Base-by-base conservation (phyloP, 2,888 invertebrate genomes). In the Scaptodrosophila latifasciaeformis region DNA sequence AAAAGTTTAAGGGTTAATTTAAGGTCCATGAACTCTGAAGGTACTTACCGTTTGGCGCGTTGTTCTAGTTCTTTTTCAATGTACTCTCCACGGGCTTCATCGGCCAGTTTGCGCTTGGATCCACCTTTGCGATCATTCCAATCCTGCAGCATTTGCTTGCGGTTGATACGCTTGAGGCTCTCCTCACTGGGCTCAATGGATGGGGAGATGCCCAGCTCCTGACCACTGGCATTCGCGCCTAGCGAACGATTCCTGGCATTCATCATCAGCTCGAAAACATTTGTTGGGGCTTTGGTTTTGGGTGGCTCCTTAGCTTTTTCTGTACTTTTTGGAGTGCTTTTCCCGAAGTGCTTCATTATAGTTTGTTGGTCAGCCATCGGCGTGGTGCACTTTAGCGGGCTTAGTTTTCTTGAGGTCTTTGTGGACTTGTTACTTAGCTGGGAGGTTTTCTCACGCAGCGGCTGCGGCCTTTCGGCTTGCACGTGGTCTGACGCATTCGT, bases 241-340 rank as follows among this genome's bases (percentile, higher is more conserved):
- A 92, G 88, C 43, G 88, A 87, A 80, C 90, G 91, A 76, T 90
- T 89, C 61, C 91, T 87, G 13, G 90, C 90, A 62, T 90, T 90
- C 92, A 92, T 92, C 87, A 92, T 87, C 24, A 92, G 79, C 71
- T 90, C 87, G 82, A 92, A 92, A 29, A 90, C 91, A 88, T 92
- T 87, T 2, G 81, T 66, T 27, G 80, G 59, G 18, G 74, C 66
- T 5, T 67, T 59, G 29, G 4, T 35, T 12, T 24, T 37, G 27
- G 1, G 12, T 13, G 27, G 5, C n/a, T 9, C 27, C 17, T 24
- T 10, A 35, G 12, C 19, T 1, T 2, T 10, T 2, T 21, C 9
- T 30, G 24, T 2, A 37, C 44, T 1, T 19, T 27, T 7, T 34
- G 12, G 12, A 7, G 9, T 2, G 18, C 39, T 10, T 39, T 2